phyloP scores from a whole-genome alignment of 1,140 invertebrate species.

The Cryptotermes secundus region DNA sequence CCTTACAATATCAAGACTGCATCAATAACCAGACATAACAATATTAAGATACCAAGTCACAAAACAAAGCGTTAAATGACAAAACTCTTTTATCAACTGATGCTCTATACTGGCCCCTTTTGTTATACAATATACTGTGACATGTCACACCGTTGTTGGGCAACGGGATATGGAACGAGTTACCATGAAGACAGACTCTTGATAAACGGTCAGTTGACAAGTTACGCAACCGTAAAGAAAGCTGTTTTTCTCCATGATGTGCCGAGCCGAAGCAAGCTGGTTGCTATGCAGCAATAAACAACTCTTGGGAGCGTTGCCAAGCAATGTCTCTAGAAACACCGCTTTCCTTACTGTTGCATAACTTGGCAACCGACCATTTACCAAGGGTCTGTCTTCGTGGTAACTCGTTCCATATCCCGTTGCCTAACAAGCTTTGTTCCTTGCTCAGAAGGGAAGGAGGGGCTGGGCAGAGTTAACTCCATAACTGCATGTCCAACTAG shows the following conservation, averaged over 20 bases:
- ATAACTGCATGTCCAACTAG: conserved; percentile 44
- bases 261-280: conserved; percentile 10
- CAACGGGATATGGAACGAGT: too few species aligned
- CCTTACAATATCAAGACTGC: conserved; percentile 1
- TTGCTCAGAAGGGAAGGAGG: conserved; percentile 28
- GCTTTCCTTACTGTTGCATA: conserved; percentile 37
- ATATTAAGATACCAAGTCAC: conserved; percentile 25
- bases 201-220: conserved; percentile 19
- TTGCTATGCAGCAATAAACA: conserved; percentile 23
- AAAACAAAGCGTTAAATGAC: conserved; percentile 26
- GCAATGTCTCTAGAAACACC: conserved; percentile 36
- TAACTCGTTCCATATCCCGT: neutral
- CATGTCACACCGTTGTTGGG: neutral
- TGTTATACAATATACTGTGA: conserved; percentile 27
- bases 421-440: conserved; percentile 24
- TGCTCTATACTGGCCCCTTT: conserved; percentile 30
- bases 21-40: conserved; percentile 25
- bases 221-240: conserved; percentile 22
- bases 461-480: neutral
- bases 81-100: neutral
- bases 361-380: too few species aligned
- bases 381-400: too few species aligned
- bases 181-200: too few species aligned
- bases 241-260: conserved; percentile 9
- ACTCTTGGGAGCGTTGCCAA: neutral